Base-by-base conservation (phyloP, 2,797 vertebrate species). In the Allobates femoralis region DNA sequence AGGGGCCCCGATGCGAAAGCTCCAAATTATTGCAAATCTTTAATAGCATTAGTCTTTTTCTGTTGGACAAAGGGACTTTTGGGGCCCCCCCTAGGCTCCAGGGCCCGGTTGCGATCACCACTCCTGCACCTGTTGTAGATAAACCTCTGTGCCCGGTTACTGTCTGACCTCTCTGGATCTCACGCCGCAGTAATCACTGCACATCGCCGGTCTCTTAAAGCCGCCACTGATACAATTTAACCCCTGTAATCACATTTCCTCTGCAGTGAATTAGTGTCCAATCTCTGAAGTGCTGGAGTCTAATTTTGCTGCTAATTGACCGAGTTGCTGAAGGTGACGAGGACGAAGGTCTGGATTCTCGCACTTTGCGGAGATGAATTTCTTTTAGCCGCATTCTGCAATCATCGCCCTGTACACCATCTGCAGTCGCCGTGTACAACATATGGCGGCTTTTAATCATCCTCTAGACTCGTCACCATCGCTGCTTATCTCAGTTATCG, bases 321-420 rank as follows among this genome's bases (percentile, higher is more conserved):
- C 5, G 46, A 34, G 19, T 69, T n/a, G 64, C 64, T 23, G 46
- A 81, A 81, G 80, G 80, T 71, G 34, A 71, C 10, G 28, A 23
- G 50, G 50, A 71, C 64, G 34, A 34, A 15, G 3, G 81, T 37
- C 66, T 26, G 67, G 53, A 73, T 73, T 73, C 66, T 19, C 15
- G 19, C 21, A 55, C 67, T 56, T 34, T 21, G 41, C 1, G 30
- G 15, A 55, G 37, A n/a, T 11, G 50, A 26, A 14, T 71, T 74
- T 56, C 11, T 73, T 58, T 56, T 55, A 56, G 23, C 32, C 26
- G 28, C n/a, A 26, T 81, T 53, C 64, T 53, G 51, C 14, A 73
- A 58, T 83, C 81, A 83, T 56, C 51, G 81, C 73, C 69, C 69
- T 84, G 64, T 76, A 46, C 26, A 51, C 69, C 56, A 84, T 75